Base-by-base conservation (phyloP, 2,113 vertebrate species). In the Centropus unirufus region DNA sequence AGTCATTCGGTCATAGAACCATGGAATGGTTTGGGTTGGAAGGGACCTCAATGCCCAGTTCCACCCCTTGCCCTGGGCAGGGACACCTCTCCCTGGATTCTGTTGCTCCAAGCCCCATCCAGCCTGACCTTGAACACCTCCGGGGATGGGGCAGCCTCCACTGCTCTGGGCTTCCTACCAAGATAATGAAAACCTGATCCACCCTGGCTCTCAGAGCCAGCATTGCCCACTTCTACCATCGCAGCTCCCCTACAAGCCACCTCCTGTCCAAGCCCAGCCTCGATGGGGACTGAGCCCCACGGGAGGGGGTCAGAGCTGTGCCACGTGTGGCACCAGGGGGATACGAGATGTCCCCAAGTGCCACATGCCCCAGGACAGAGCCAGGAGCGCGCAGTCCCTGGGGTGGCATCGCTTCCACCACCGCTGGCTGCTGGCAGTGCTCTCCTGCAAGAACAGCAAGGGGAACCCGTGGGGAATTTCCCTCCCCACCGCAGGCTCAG, bases 261-360 rank as follows among this genome's bases (percentile, higher is more conserved):
- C 6, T 44, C 72, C 66, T 27, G 68, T 36, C 79, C 32, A 5
- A 47, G 42, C 83, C 14, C 52, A 23, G 54, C 54, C 63, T 34
- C 8, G 0, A 22, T 7, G 22, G 52, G 57, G 30, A 42, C n/a
- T 5, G 30, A 54, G 36, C 11, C 36, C 27, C 52, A 21, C 7
- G 32, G 9, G 14, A 61, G 40, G 42, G 44, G n/a, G 68, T 58
- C 8, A 3, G n/a, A 69, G 39, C 46, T 11, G 0, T 69, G 10
- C 16, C 39, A 20, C 2, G 1, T 5, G 36, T 39, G 46, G n/a
- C 74, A 52, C 36, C 4, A 1, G 30, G 64, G 52, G 14, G 11
- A 5, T 8, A 23, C 0, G 42, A 80, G 74, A 32, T 76, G n/a
- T 5, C 73, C 75, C 57, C 2, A 0, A 32, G 79, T 9, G 59